These are phyloP conservation scores for Dryobotodes eremita DNA, from an alignment of 2,888 invertebrate genomes.

Conservation along the genomic window DNA sequence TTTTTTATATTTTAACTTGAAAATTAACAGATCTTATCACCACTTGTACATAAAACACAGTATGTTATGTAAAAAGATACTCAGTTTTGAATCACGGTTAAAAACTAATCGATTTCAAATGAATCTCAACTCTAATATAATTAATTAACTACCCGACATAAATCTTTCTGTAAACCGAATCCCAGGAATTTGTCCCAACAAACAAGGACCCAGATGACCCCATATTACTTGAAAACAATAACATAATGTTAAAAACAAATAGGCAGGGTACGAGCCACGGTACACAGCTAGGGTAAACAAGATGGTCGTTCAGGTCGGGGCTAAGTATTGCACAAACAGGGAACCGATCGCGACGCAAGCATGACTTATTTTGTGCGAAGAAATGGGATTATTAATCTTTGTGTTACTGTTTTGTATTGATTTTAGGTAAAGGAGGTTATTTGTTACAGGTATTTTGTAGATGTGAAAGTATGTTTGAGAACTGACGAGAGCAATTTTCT, in stretches of 20 bases:
- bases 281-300: constrained; percentile 45
- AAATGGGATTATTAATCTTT: constrained; percentile 41
- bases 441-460: background rate
- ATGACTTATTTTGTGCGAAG: constrained; percentile 30
- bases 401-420: constrained; percentile 10
- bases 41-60: no score
- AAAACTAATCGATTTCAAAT: background rate
- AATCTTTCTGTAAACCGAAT: background rate
- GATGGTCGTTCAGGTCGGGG: constrained; percentile 48
- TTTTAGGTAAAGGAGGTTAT: background rate
- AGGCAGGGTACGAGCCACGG: constrained; percentile 26
- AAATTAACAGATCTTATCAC: no score
- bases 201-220: constrained; percentile 18
- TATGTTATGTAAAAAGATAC: no score
- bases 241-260: constrained; percentile 47
- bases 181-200: background rate
- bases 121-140: background rate
- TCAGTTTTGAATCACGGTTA: no score
- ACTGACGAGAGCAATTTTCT: background rate
- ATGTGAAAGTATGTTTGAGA: background rate
- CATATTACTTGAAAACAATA: constrained; percentile 41
- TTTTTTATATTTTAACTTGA: no score
- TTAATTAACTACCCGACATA: no score
- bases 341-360: constrained; percentile 38
- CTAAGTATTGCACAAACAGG: constrained; percentile 57